Conservation (phyloP, 2,113 vertebrate species). For the Ursus arctos region DNA sequence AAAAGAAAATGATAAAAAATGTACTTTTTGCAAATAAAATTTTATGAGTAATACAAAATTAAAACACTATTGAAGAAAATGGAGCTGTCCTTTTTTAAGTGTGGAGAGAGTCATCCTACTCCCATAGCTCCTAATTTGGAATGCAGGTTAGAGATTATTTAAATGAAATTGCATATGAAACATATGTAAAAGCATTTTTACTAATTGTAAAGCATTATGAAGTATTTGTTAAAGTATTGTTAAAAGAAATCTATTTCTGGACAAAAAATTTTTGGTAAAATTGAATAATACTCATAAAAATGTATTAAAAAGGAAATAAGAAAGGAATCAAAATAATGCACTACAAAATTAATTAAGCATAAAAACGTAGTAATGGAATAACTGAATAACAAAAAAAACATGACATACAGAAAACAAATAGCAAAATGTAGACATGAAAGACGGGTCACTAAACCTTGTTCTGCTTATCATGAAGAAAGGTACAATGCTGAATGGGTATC, state of each 20-base stretch:
- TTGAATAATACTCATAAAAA: neutral
- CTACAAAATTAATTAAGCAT: neutral
- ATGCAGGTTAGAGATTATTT: neutral
- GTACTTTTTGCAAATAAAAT: neutral
- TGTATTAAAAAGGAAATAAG: neutral
- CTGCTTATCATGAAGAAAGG: neutral
- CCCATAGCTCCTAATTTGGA: neutral
- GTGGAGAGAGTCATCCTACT: accelerated
- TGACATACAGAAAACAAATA: neutral
- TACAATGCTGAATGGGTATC: neutral
- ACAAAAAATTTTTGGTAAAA: neutral
- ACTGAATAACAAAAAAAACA: neutral
- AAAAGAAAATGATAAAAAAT: neutral
- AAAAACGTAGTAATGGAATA: neutral
- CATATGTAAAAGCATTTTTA: neutral
- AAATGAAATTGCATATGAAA: neutral
- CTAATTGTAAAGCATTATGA: neutral
- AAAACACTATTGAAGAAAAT: neutral
- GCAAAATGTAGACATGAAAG: neutral
- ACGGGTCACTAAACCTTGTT: neutral
- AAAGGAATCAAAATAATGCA: neutral
- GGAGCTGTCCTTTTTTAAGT: neutral
- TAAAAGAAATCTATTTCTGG: neutral
- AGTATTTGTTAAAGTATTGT: neutral
- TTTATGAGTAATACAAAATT: neutral